phyloP scores from a whole-genome alignment of 2,797 vertebrate species.

The Urosaurus nigricauda region DNA sequence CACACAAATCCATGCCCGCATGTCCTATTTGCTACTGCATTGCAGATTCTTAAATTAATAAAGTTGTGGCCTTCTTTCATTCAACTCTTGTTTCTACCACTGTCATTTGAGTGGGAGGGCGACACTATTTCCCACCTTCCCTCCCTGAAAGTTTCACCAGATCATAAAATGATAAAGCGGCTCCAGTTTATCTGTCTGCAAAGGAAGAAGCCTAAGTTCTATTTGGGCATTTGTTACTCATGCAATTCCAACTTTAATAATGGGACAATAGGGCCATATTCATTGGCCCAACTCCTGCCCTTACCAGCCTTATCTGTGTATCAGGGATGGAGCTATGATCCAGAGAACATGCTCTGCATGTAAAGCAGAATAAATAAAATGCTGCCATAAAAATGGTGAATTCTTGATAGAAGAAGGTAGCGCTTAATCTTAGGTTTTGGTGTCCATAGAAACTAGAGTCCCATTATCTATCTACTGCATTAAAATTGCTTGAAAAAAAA shows the following conservation, averaged over 20 bases:
- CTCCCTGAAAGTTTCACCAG: no score
- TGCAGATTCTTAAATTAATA: no score
- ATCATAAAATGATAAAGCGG: no score
- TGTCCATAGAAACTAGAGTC: conserved; percentile 7
- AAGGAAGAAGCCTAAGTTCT: no score
- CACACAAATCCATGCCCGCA: no score
- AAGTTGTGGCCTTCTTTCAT: no score
- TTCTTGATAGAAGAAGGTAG: background rate
- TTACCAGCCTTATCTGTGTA: background rate
- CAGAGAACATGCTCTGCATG: background rate
- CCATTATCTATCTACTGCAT: conserved; percentile 14
- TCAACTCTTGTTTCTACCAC: no score
- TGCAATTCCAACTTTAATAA: background rate
- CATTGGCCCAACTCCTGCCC: background rate
- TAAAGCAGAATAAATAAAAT: background rate
- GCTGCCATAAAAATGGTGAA: background rate
- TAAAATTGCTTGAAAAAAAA: background rate
- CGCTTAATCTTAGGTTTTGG: background rate
- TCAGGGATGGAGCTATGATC: background rate
- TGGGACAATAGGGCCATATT: background rate
- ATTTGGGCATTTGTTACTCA: background rate
- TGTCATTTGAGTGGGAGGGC: no score
- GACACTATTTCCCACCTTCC: no score
- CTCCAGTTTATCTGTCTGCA: no score
- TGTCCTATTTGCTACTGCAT: no score